Evolutionary conservation across 1,140 invertebrate species (phyloP), one percentile per base, ranked within the genome.

Genomic region (Chironomus striatipennis): DNA sequence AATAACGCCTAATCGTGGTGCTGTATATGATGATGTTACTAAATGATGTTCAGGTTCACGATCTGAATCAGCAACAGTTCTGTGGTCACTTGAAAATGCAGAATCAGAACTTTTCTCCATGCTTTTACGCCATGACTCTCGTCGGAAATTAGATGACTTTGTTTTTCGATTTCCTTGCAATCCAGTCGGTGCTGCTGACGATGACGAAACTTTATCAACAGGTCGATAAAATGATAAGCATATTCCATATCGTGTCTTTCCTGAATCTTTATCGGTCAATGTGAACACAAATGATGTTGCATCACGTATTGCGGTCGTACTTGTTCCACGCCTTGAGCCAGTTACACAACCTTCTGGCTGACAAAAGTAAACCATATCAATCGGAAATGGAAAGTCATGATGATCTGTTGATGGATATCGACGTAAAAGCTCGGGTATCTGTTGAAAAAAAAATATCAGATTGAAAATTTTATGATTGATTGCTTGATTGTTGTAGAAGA

Each of bases 311-410:
- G 92, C 91, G 7, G 81, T 80, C 15, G 80, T 80, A 76, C 93
- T 88, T 7, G 81, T 80, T 17, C 80, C 81, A 76, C 93, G 88
- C 80, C 93, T 90, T 3, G 93, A 93, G 24, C 94, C 95, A 77
- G 90, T 96, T 75, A 94, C 89, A 80, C 97, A 99, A 73, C 98
- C 98, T 85, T 99, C 98, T 0, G 98, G 98, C 84, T 99, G 98
- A 82, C 98, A 99, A 85, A 99, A 99, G 81, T 97, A 98, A 7
- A 98, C 96, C 88, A 99, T 97, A 84, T 99, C 98, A 78, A 96
- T 85, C 0, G 98, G 96, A 76, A 99, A 85, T 0, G 94, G 92
- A 84, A 99, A 99, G 84, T 99, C 98, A 81, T 93, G 91, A 83
- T 99, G 98, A 84, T 99, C 97, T 76, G 97, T 94, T 7, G 95